phyloP scores from a whole-genome alignment of 2,113 vertebrate species.

The Chunga burmeisteri region DNA sequence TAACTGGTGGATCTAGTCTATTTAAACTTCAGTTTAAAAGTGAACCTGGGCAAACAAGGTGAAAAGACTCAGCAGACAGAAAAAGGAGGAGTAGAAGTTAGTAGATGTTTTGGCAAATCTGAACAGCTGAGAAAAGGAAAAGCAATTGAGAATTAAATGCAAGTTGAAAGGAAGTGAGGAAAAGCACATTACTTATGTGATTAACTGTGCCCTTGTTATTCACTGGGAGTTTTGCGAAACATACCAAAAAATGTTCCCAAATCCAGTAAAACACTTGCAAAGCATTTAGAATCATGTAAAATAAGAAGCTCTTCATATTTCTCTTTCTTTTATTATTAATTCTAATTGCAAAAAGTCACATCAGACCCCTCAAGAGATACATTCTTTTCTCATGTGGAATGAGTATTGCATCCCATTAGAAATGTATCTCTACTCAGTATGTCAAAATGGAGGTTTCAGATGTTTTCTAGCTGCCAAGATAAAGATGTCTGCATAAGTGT shows the following conservation, averaged over 20 bases:
- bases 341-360: neutral
- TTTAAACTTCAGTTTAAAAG: neutral
- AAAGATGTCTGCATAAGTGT: slow-evolving; percentile 3
- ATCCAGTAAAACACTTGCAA: neutral
- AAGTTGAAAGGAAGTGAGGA: neutral
- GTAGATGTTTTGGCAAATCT: neutral
- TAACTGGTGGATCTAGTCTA: neutral
- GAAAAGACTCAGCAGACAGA: neutral
- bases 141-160: neutral
- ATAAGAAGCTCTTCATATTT: neutral
- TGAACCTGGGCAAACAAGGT: neutral
- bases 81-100: neutral
- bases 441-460: slow-evolving; percentile 35
- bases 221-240: neutral
- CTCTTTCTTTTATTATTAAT: neutral
- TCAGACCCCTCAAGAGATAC: neutral
- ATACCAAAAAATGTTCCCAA: neutral
- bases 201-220: neutral
- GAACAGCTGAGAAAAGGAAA: neutral
- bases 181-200: neutral
- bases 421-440: neutral
- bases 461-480: slow-evolving; percentile 20
- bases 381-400: neutral
- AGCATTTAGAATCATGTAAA: neutral
- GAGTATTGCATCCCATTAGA: neutral